These are phyloP conservation scores for Coecobrya sp. DNA, from an alignment of 2,888 invertebrate species.

Conservation along the genomic window DNA sequence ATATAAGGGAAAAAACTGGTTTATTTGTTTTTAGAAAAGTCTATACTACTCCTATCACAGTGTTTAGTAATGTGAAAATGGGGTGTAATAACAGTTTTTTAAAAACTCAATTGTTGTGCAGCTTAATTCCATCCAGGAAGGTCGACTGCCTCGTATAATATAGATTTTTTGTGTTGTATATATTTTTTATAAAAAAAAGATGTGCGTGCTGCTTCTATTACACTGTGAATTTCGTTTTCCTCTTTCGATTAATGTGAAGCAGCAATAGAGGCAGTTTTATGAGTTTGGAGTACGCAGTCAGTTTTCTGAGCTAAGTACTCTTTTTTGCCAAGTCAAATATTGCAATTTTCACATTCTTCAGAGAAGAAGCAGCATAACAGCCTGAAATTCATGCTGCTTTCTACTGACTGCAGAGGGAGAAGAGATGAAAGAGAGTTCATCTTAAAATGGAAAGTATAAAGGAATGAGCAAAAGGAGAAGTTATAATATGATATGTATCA, in stretches of 20 bases:
- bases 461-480: background rate
- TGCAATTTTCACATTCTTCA: slow-evolving; percentile 58
- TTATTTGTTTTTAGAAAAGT: slow-evolving; percentile 48
- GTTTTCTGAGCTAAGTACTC: slow-evolving; percentile 12
- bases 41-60: background rate
- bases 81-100: slow-evolving; percentile 63
- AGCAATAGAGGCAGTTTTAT: background rate
- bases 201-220: background rate
- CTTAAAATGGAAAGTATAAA: slow-evolving; percentile 5
- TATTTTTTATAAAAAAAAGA: background rate
- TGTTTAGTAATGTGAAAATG: slow-evolving; percentile 46
- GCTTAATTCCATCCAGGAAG: slow-evolving; percentile 61
- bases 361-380: background rate
- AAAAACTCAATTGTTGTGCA: slow-evolving; percentile 40
- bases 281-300: background rate
- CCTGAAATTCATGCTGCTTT: background rate
- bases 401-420: background rate
- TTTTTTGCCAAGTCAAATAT: slow-evolving; percentile 56
- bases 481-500: background rate
- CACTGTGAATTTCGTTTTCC: slow-evolving; percentile 1
- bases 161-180: background rate
- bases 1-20: slow-evolving; percentile 16
- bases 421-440: background rate
- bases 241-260: background rate
- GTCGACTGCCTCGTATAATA: slow-evolving; percentile 34